Conservation (phyloP, 1,140 invertebrate species). For the Aporrectodea caliginosa region DNA sequence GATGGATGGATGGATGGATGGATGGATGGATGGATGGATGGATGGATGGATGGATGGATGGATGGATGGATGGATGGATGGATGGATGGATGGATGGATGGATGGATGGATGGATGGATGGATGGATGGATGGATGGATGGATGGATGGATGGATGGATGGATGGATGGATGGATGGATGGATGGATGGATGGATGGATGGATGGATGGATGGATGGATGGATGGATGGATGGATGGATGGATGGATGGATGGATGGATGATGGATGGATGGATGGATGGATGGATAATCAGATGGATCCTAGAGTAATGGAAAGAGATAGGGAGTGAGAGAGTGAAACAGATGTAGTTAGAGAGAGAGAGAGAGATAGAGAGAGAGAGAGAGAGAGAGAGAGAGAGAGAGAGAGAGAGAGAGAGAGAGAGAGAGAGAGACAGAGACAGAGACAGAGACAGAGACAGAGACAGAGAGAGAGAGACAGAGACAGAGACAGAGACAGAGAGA, state of each 20-base stretch:
- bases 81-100: constrained; percentile 7
- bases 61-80: constrained; percentile 12
- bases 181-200: constrained; percentile 10
- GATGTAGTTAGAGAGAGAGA: constrained; percentile 19
- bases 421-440: background rate
- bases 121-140: constrained; percentile 15
- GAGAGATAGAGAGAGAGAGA: background rate
- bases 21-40: constrained; percentile 12
- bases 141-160: constrained; percentile 14
- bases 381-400: constrained; percentile 7
- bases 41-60: constrained; percentile 2
- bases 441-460: background rate
- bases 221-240: constrained; percentile 12
- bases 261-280: too few species aligned
- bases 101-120: constrained; percentile 14
- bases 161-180: constrained; percentile 15
- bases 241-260: too few species aligned
- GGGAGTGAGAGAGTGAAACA: background rate
- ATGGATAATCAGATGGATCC: background rate
- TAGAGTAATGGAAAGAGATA: too few species aligned
- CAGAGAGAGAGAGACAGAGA: background rate
- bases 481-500: background rate
- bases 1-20: constrained; percentile 11
- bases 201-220: background rate
- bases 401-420: constrained; percentile 1